Conservation (phyloP, 2,113 vertebrate species). For the Salvelinus sp. region DNA sequence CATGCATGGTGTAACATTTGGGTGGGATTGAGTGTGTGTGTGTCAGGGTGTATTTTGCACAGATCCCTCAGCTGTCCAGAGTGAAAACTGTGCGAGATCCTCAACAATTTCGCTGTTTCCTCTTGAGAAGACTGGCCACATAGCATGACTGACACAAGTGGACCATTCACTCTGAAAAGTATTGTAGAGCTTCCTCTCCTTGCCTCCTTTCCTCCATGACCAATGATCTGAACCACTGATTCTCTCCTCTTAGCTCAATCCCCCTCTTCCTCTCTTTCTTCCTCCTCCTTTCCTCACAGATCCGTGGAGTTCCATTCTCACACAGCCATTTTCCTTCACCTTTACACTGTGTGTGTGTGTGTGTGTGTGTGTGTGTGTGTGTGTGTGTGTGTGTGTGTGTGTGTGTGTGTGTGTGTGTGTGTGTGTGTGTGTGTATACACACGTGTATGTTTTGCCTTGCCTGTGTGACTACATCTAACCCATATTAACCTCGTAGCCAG, state of each 20-base stretch:
- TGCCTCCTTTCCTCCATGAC: too few relatives aligned
- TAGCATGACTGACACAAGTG: background rate
- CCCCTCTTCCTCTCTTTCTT: too few relatives aligned
- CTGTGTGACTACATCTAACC: background rate
- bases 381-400: background rate
- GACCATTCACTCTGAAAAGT: background rate
- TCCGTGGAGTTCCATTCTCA: background rate
- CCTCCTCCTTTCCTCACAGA: too few relatives aligned
- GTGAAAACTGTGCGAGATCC: background rate
- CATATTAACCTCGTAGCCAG: too few relatives aligned
- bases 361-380: too few relatives aligned
- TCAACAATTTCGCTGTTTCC: background rate
- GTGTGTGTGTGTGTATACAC: too few relatives aligned
- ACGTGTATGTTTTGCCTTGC: background rate
- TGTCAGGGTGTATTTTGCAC: background rate
- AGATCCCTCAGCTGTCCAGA: constrained; percentile 1
- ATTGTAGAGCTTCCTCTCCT: too few relatives aligned
- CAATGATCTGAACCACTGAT: too few relatives aligned
- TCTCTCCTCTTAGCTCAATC: too few relatives aligned
- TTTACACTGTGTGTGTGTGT: background rate
- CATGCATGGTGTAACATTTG: background rate
- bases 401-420: background rate
- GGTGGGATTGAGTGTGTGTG: background rate
- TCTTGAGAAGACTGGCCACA: background rate
- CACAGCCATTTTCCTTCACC: background rate